These are phyloP conservation scores for Illadopsis cleaveri DNA, from an alignment of 2,113 vertebrate genomes.

Conservation along the genomic window DNA sequence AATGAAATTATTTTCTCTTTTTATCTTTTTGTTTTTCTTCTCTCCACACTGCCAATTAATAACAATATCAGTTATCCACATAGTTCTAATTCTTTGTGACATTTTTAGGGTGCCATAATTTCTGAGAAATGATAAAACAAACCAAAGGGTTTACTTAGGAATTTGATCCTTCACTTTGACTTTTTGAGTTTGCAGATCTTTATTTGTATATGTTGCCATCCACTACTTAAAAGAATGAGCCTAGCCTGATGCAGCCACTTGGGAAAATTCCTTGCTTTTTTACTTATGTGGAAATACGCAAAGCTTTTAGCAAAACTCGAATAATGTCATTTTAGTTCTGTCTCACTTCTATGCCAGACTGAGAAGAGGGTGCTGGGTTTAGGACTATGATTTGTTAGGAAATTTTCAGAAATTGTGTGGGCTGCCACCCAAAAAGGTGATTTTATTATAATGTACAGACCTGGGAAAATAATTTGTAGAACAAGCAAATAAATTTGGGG, in stretches of 20 bases:
- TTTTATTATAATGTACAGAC: background rate
- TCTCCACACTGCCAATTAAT: accelerated
- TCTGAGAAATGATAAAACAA: background rate
- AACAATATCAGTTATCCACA: background rate
- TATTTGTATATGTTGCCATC: background rate
- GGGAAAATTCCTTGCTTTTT: background rate
- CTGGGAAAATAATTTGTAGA: background rate
- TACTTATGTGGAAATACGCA: background rate
- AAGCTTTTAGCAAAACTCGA: background rate
- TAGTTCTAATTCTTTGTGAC: background rate
- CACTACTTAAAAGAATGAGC: background rate
- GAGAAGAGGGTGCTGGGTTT: background rate
- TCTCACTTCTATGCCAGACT: background rate
- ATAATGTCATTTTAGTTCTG: background rate
- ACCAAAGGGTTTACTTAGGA: background rate
- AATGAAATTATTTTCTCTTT: background rate
- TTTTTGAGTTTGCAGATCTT: background rate
- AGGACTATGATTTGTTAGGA: background rate
- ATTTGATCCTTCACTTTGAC: background rate
- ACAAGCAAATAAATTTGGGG: background rate
- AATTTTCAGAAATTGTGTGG: background rate
- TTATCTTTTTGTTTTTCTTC: background rate
- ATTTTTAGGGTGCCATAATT: background rate
- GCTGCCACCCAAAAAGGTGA: background rate
- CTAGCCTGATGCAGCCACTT: background rate